Conservation (phyloP, 2,113 vertebrate species). For the Sceloporus undulatus region DNA sequence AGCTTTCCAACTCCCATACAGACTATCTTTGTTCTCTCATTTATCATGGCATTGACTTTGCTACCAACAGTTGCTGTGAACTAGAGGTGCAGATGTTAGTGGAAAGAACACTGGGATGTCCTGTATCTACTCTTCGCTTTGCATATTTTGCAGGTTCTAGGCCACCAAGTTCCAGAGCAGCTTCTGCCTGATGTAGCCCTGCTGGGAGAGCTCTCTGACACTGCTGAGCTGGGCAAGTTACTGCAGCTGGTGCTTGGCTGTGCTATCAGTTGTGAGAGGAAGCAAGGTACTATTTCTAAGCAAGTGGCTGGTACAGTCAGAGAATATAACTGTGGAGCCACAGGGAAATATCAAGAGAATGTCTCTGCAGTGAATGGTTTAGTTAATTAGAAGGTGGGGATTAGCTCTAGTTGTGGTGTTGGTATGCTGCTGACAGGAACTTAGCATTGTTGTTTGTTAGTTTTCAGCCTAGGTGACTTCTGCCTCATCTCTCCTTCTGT, state of each 20-base stretch:
- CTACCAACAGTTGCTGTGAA: neutral
- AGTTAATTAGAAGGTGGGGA: neutral
- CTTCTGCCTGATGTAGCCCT: slow-evolving; percentile 87
- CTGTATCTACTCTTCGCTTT: neutral
- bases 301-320: neutral
- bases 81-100: neutral
- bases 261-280: slow-evolving; percentile 92
- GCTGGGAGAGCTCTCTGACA: slow-evolving; percentile 86
- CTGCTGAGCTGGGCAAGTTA: slow-evolving; percentile 86
- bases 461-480: neutral
- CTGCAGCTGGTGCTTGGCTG: slow-evolving; percentile 90
- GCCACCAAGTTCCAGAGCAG: slow-evolving; percentile 84
- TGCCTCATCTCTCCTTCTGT: neutral
- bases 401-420: neutral
- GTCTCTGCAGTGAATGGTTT: neutral
- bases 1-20: neutral
- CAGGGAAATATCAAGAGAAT: neutral
- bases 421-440: neutral
- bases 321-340: neutral
- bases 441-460: neutral
- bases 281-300: slow-evolving; percentile 82
- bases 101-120: neutral
- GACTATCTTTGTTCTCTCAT: neutral
- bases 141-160: slow-evolving; percentile 78
- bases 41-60: neutral